phyloP scores from a whole-genome alignment of 2,113 vertebrate species.

The Psettodes erumei region DNA sequence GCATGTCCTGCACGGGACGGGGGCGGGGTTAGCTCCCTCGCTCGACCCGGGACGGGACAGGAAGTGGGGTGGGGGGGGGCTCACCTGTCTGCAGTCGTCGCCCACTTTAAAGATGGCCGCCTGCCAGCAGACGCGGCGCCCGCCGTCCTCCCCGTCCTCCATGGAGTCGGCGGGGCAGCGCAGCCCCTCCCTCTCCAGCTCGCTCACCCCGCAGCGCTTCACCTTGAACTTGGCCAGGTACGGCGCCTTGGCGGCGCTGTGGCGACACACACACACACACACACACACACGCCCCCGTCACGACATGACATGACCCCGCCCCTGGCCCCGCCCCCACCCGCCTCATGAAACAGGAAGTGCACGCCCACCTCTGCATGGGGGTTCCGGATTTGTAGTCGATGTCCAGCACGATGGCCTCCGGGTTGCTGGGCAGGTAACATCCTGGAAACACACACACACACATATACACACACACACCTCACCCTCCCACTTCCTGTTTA shows the following conservation, averaged over 20 bases:
- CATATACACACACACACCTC: too few species aligned
- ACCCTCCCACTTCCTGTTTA: too few species aligned
- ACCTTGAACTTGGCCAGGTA: conserved; percentile 99
- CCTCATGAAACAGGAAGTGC: neutral
- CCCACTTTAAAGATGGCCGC: conserved; percentile 99
- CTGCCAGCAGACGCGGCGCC: conserved; percentile 91
- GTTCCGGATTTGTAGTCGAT: conserved; percentile 99
- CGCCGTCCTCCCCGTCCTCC: conserved; percentile 84
- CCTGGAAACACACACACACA: conserved; percentile 81
- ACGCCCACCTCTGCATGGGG: conserved; percentile 95
- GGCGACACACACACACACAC: neutral
- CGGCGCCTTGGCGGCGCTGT: conserved; percentile 95
- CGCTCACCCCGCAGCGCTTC: conserved; percentile 96
- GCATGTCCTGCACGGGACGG: conserved; percentile 89
- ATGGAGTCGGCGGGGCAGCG: conserved; percentile 87
- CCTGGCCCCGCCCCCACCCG: too few species aligned
- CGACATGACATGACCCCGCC: too few species aligned
- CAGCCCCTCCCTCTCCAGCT: conserved; percentile 96
- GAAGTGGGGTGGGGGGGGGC: too few species aligned
- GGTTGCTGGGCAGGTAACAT: conserved; percentile 98
- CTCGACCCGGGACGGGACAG: neutral
- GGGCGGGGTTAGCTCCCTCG: too few species aligned
- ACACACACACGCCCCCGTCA: too few species aligned
- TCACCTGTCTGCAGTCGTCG: conserved; percentile 99
- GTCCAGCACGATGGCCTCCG: conserved; percentile 97